A percentile compares a stretch with the other conserved stretches of the same genome.
Conservation (phyloP, 2,888 invertebrate species). For the Tortrix viridana region DNA sequence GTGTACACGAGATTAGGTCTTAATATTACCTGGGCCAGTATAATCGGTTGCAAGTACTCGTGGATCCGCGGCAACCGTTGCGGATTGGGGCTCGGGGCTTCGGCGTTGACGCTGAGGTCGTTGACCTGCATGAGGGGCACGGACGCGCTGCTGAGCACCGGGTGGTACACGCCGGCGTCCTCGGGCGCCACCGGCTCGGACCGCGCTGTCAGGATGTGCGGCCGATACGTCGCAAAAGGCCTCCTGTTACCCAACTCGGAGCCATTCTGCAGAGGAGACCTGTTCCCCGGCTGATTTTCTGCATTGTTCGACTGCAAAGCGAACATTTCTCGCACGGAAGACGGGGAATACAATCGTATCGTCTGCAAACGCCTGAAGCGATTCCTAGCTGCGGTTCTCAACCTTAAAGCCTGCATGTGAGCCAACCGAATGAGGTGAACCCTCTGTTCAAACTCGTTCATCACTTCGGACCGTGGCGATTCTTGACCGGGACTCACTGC, state of each 20-base stretch:
- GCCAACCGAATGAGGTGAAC: constrained; percentile 73
- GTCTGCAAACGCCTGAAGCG: constrained; percentile 72
- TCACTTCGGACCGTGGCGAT: constrained; percentile 52
- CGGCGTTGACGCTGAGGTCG: constrained; percentile 70
- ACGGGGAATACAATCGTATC: constrained; percentile 72
- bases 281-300: constrained; percentile 54
- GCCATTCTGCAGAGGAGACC: constrained; percentile 48
- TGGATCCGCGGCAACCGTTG: constrained; percentile 70
- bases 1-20: neutral
- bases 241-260: constrained; percentile 50
- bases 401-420: constrained; percentile 70
- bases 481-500: constrained; percentile 46
- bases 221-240: constrained; percentile 55
- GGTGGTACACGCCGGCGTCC: constrained; percentile 57
- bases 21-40: constrained; percentile 72
- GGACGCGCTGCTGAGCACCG: constrained; percentile 64
- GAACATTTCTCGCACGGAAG: constrained; percentile 75
- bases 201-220: constrained; percentile 57
- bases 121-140: constrained; percentile 86
- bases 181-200: constrained; percentile 48
- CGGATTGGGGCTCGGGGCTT: constrained; percentile 52
- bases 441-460: constrained; percentile 67
- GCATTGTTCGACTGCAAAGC: constrained; percentile 55
- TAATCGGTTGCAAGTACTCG: constrained; percentile 77
- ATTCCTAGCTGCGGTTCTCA: constrained; percentile 71